Conservation (phyloP, 2,888 invertebrate genomes). For the Epirrhoe tristata region DNA sequence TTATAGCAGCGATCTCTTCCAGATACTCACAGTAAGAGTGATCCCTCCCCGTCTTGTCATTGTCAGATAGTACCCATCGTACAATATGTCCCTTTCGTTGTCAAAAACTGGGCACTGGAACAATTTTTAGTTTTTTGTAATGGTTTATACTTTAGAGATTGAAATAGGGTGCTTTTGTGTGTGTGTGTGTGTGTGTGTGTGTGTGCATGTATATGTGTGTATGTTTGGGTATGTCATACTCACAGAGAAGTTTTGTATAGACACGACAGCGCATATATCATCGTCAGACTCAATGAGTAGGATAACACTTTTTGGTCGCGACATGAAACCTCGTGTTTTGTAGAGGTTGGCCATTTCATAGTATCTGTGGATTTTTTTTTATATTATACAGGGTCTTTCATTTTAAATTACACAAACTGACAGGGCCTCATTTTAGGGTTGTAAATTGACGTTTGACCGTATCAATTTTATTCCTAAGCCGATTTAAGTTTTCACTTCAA, state of each 20-base stretch:
- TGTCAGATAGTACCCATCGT: conserved; percentile 91
- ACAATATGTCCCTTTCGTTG: conserved; percentile 90
- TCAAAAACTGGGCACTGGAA: conserved; percentile 94
- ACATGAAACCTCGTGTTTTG: conserved; percentile 60
- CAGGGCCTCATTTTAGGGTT: too few relatives aligned
- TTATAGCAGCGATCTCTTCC: too few relatives aligned
- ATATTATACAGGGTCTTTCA: too few relatives aligned
- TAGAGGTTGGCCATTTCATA: conserved; percentile 52
- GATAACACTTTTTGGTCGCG: conserved; percentile 82
- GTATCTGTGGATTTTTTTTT: conserved; percentile 31
- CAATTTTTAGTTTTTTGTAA: neutral
- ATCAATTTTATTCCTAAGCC: too few relatives aligned
- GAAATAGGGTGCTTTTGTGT: too few relatives aligned
- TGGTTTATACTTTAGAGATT: too few relatives aligned
- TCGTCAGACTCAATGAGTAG: conserved; percentile 88
- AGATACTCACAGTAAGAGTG: conserved; percentile 87
- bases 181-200: too few relatives aligned
- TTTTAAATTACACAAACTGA: too few relatives aligned
- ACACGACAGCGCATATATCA: conserved; percentile 89
- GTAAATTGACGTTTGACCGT: too few relatives aligned
- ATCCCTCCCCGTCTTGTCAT: conserved; percentile 91
- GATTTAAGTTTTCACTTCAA: too few relatives aligned
- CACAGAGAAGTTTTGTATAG: conserved; percentile 25
- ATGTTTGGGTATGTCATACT: neutral
- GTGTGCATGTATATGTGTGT: too few relatives aligned